phyloP scores from a whole-genome alignment of 2,888 invertebrate genomes.

The Antitype chi region DNA sequence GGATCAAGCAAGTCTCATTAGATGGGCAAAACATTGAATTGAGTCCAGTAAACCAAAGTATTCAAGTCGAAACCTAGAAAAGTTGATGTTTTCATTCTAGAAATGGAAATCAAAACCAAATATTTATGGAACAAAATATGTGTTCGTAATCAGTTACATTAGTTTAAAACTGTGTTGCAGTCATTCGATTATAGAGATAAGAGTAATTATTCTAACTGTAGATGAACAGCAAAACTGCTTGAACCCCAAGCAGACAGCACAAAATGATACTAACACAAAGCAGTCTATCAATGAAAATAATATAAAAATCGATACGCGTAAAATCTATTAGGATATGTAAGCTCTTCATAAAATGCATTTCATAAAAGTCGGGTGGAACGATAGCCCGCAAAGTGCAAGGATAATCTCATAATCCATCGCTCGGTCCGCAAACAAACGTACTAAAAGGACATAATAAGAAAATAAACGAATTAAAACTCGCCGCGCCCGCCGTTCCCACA shows the following conservation, averaged over 20 bases:
- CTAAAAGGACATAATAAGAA: constrained; percentile 75
- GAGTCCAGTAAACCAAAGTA: background rate
- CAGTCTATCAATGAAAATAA: background rate
- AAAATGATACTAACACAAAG: background rate
- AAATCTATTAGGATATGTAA: constrained; percentile 27
- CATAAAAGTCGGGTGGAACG: constrained; percentile 52
- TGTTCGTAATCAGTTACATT: too few species aligned
- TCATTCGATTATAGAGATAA: too few species aligned
- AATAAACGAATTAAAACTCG: constrained; percentile 79
- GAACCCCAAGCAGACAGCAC: too few species aligned
- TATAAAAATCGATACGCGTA: constrained; percentile 10
- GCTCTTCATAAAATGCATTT: constrained; percentile 41
- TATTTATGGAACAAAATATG: too few species aligned
- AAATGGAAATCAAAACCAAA: too few species aligned
- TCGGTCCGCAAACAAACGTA: constrained; percentile 71
- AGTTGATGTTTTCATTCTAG: too few species aligned
- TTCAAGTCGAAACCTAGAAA: background rate
- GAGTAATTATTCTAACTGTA: background rate
- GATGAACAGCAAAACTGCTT: background rate
- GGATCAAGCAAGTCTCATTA: constrained; percentile 1
- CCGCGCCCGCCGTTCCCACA: constrained; percentile 82
- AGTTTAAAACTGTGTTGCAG: too few species aligned
- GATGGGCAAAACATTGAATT: background rate
- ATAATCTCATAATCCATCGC: constrained; percentile 81
- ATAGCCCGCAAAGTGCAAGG: constrained; percentile 75